Evolutionary conservation across 2,797 vertebrate species (phyloP).

Genomic region (Helostoma temminkii): DNA sequence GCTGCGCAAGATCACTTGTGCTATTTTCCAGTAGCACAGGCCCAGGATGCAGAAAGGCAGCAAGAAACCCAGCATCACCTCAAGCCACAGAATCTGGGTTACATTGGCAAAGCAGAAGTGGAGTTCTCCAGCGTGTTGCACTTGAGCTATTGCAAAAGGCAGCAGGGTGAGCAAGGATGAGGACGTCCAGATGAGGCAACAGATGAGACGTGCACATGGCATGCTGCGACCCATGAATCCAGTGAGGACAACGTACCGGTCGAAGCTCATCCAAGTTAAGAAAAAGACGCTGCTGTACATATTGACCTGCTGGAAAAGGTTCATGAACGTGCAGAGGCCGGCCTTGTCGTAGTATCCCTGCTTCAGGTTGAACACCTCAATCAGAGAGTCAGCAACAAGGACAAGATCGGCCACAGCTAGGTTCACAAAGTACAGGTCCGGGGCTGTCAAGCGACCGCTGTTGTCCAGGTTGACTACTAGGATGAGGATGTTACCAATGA

Average conservation of each 20-base stretch:
- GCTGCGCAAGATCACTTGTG: constrained; percentile 80
- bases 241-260: constrained; percentile 89
- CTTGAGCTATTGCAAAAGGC: constrained; percentile 88
- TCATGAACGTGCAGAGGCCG: constrained; percentile 93
- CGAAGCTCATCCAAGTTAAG: constrained; percentile 96
- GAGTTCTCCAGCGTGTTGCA: constrained; percentile 87
- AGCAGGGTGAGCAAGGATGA: constrained; percentile 88
- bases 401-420: constrained; percentile 90
- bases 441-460: constrained; percentile 86
- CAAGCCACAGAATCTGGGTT: constrained; percentile 93
- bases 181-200: constrained; percentile 90
- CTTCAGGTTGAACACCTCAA: constrained; percentile 94
- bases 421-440: constrained; percentile 93
- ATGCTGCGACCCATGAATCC: constrained; percentile 83
- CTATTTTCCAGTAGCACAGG: constrained; percentile 91
- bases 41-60: constrained; percentile 90
- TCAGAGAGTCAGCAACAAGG: constrained; percentile 91
- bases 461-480: constrained; percentile 90
- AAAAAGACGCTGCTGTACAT: constrained; percentile 98
- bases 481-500: constrained; percentile 92
- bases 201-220: constrained; percentile 83
- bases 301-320: constrained; percentile 93
- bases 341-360: constrained; percentile 90
- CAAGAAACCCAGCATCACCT: constrained; percentile 91
- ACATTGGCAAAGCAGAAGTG: constrained; percentile 92